Evolutionary conservation across 2,113 vertebrate genomes (phyloP), one percentile per base, ranked within the genome.

Genomic region (Xiphophorus maculatus): DNA sequence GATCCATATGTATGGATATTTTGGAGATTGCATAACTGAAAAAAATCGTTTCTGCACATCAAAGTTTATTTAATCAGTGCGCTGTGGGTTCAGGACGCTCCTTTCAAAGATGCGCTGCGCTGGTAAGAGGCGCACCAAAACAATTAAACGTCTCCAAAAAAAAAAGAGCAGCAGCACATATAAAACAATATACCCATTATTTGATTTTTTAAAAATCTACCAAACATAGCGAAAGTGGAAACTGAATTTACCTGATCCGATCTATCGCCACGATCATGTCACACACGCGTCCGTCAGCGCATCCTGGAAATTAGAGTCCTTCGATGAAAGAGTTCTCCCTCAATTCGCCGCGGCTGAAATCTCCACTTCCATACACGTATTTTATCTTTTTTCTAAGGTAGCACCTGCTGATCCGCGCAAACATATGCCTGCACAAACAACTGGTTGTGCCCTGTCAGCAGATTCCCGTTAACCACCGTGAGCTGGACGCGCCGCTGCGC

Each of bases 361-460:
- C 15, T 5, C 71, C 35, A 77, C 74, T 85, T 77, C 79, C 81
- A 87, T 86, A 66, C 85, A 77, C 74, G 40, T 71, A 61, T 51
- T 6, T 54, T 11, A 7, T 58, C 25, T 58, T 71, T 74, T 40
- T 37, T 58, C 62, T 64, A 69, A 72, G 63, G 51, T 67, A 62
- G 77, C 79, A 91, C 83, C 88, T 85, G 91, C 87, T 80, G 83
- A 74, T 86, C 79, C 35, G 81, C 76, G 79, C 80, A 22, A 54
- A 68, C 84, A 83, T 64, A 73, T 67, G 85, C 64, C 70, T 48
- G 79, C 69, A 63, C 81, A 74, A 78, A 89, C 79, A 85, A 85
- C 84, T 81, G 91, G 66, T 84, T 82, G 76, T 90, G 87, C 78
- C 90, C 87, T 29, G 82, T 90, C 89, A 90, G 85, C 87, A 77